These are phyloP conservation scores for Calidris pygmaea DNA, from an alignment of 2,113 vertebrate genomes.

Conservation along the genomic window DNA sequence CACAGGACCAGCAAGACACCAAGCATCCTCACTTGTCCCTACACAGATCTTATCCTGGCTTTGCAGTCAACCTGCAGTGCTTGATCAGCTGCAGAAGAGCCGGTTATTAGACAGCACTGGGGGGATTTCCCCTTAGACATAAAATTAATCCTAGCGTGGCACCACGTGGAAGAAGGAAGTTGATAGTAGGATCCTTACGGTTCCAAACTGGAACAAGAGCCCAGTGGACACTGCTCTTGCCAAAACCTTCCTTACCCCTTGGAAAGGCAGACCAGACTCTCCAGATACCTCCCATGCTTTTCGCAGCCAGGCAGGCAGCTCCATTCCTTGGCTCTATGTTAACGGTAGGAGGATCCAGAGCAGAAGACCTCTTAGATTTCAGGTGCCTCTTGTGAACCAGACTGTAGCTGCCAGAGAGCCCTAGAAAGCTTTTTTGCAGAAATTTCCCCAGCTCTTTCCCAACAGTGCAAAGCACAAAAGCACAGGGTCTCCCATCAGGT, in stretches of 20 bases:
- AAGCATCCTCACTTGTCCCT: neutral
- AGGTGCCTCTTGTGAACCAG: neutral
- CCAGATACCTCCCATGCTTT: neutral
- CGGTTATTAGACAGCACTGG: neutral
- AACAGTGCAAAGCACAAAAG: neutral
- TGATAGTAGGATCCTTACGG: neutral
- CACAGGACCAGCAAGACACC: neutral
- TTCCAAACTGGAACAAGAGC: neutral
- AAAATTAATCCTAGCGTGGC: neutral
- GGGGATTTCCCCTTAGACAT: neutral
- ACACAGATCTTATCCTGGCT: neutral
- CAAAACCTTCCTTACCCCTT: neutral
- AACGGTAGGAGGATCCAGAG: neutral
- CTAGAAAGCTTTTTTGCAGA: neutral
- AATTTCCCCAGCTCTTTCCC: neutral
- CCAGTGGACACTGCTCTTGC: neutral
- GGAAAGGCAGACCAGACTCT: neutral
- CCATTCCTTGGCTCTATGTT: neutral
- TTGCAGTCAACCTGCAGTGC: neutral
- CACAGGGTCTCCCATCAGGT: rapidly evolving
- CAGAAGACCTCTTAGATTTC: neutral
- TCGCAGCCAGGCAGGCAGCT: neutral
- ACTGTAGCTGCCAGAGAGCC: neutral
- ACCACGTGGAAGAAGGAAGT: neutral
- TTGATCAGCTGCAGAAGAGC: neutral